Evolutionary conservation across 1,140 invertebrate genomes (phyloP).

Genomic region (Eufriesea mexicana): DNA sequence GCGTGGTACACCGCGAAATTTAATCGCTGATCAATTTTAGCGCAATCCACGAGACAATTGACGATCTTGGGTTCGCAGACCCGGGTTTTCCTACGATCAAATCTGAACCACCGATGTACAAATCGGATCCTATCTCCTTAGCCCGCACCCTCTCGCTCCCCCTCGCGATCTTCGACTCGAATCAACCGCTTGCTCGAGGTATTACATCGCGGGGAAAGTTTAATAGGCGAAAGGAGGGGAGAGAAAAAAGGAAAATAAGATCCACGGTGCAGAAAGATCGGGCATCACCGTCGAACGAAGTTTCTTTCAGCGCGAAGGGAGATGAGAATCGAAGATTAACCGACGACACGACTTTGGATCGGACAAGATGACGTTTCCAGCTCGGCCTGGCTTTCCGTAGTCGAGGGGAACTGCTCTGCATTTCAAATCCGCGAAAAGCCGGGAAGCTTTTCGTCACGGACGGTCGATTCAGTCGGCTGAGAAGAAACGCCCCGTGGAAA

Average conservation of each 20-base stretch:
- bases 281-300: neutral
- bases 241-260: constrained; percentile 29
- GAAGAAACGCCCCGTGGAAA: constrained; percentile 31
- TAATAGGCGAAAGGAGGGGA: constrained; percentile 15
- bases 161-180: neutral
- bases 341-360: constrained; percentile 62
- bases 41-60: too few relatives aligned
- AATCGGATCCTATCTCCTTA: neutral
- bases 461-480: constrained; percentile 55
- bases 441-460: constrained; percentile 63
- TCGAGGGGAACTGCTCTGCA: constrained; percentile 61
- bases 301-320: constrained; percentile 51
- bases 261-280: constrained; percentile 7
- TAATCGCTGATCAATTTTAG: too few relatives aligned
- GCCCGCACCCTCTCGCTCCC: neutral
- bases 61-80: too few relatives aligned
- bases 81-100: too few relatives aligned
- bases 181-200: constrained; percentile 1
- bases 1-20: too few relatives aligned
- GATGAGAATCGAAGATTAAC: constrained; percentile 62
- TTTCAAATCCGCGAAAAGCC: constrained; percentile 67
- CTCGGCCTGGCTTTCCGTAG: constrained; percentile 58
- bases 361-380: constrained; percentile 64
- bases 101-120: neutral
- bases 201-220: constrained; percentile 15